A percentile compares a stretch with the other conserved stretches of the same genome.
These are phyloP conservation scores for Spodoptera litura DNA, from an alignment of 1,140 invertebrate species.

Conservation along the genomic window DNA sequence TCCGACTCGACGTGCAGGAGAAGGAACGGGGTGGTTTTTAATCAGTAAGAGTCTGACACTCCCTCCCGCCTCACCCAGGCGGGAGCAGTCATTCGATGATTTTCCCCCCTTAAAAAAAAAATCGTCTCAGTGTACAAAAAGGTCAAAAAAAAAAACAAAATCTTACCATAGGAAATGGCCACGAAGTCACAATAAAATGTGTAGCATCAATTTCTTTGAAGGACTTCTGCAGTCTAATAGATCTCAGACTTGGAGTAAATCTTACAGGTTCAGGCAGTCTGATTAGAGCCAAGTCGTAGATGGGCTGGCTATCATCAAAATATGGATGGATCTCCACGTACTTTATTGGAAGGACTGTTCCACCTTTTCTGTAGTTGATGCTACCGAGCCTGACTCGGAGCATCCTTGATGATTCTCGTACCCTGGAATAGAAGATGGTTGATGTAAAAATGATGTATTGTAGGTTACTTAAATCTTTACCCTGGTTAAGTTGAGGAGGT, in stretches of 20 bases:
- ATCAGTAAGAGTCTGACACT: too few relatives aligned
- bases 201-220: conserved; percentile 51
- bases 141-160: not conserved
- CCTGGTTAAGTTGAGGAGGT: too few relatives aligned
- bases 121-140: not conserved
- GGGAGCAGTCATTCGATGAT: too few relatives aligned
- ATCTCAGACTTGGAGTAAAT: conserved; percentile 57
- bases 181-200: conserved; percentile 67
- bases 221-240: conserved; percentile 59
- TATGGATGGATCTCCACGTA: conserved; percentile 71
- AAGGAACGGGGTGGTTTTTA: too few relatives aligned
- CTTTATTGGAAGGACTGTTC: conserved; percentile 63
- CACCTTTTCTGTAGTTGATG: conserved; percentile 71
- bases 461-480: too few relatives aligned
- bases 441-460: not conserved
- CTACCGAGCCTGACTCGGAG: conserved; percentile 70
- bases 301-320: conserved; percentile 69
- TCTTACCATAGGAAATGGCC: conserved; percentile 57
- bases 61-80: too few relatives aligned
- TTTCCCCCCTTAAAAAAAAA: too few relatives aligned
- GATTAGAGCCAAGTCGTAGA: conserved; percentile 70
- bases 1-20: too few relatives aligned
- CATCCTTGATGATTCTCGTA: conserved; percentile 60
- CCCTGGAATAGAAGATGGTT: conserved; percentile 52
- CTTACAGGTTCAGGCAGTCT: conserved; percentile 59